phyloP scores from a whole-genome alignment of 1,140 invertebrate species.

The Apolygus lucorum region DNA sequence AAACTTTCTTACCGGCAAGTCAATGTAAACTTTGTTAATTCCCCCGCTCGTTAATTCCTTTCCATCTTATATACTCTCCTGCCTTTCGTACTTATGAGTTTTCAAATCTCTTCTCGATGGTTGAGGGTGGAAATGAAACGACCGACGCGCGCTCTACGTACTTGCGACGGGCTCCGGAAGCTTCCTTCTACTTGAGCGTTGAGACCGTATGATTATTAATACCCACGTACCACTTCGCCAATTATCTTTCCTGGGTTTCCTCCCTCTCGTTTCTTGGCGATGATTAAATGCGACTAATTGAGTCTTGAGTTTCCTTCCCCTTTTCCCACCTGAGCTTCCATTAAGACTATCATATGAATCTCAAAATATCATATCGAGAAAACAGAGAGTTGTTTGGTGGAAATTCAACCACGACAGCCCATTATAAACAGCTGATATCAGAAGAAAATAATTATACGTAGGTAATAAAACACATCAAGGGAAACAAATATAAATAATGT shows the following conservation, averaged over 20 bases:
- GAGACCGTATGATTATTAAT: constrained; percentile 30
- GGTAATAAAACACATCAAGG: too few species aligned
- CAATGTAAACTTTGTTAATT: constrained; percentile 26
- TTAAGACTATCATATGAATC: too few species aligned
- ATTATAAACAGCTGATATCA: too few species aligned
- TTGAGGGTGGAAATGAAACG: too few species aligned
- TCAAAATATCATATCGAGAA: too few species aligned
- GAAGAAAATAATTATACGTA: too few species aligned
- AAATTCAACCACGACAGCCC: too few species aligned
- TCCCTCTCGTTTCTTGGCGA: too few species aligned
- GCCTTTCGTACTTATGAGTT: constrained; percentile 25
- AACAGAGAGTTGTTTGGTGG: too few species aligned
- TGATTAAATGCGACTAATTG: constrained; percentile 31
- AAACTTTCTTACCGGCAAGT: constrained; percentile 17
- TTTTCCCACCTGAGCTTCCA: too few species aligned
- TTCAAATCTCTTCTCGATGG: constrained; percentile 19
- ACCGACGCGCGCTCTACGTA: too few species aligned
- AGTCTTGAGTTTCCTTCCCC: neutral
- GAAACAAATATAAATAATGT: too few species aligned
- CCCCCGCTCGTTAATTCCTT: constrained; percentile 18
- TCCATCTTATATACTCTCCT: neutral
- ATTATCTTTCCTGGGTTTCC: constrained; percentile 2
- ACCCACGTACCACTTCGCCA: constrained; percentile 28
- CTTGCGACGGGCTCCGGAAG: neutral
- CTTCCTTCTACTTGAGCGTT: neutral